Conservation (phyloP, 1,140 invertebrate genomes). For the Drosophila micromelanica region DNA sequence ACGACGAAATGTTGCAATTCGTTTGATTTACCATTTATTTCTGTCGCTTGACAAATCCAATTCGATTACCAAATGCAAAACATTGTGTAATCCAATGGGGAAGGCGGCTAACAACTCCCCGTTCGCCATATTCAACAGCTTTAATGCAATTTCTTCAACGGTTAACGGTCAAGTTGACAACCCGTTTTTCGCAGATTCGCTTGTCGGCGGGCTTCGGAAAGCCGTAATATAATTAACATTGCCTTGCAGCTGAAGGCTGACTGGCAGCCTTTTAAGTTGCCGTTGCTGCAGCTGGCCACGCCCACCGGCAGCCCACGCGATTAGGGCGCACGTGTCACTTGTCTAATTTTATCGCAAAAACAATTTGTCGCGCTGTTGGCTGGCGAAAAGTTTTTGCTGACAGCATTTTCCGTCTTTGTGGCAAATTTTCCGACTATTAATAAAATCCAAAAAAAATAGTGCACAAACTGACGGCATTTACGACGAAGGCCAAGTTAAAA, state of each 20-base stretch:
- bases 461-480: constrained; percentile 7
- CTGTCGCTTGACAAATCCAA: constrained; percentile 71
- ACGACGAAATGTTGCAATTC: constrained; percentile 64
- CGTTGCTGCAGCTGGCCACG: constrained; percentile 24
- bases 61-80: constrained; percentile 51
- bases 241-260: constrained; percentile 39
- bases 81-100: constrained; percentile 11
- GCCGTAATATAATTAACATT: constrained; percentile 70
- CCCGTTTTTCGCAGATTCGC: constrained; percentile 10
- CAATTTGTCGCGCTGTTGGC: constrained; percentile 74
- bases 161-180: constrained; percentile 49
- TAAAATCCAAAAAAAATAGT: constrained; percentile 61
- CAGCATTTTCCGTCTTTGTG: constrained; percentile 72
- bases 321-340: constrained; percentile 74
- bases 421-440: constrained; percentile 79
- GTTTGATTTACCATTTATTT: constrained; percentile 77
- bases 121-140: constrained; percentile 32
- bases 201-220: constrained; percentile 10
- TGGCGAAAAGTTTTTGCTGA: constrained; percentile 59
- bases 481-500: constrained; percentile 45
- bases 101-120: constrained; percentile 11
- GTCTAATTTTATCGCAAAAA: constrained; percentile 82
- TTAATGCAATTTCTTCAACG: constrained; percentile 65
- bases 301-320: constrained; percentile 45
- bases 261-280: constrained; percentile 61